Percentiles rank a stretch among this genome's conserved stretches.
phyloP scores from a whole-genome alignment of 2,888 invertebrate genomes.

The Scaptomyza caliginosa region DNA sequence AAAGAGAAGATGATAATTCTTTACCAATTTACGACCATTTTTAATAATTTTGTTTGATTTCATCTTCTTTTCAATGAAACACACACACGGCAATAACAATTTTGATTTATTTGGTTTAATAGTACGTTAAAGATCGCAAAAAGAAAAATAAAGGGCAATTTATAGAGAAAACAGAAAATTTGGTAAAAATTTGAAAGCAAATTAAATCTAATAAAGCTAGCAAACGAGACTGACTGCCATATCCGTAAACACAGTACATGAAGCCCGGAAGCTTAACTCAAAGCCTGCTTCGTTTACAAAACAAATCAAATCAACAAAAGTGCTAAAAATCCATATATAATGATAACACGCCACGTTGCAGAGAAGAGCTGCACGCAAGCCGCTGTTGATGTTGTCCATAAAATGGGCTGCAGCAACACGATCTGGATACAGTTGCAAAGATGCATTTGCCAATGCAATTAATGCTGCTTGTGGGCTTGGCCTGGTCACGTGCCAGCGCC shows the following conservation, averaged over 20 bases:
- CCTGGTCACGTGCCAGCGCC: constrained; percentile 15
- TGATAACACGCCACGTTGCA: constrained; percentile 37
- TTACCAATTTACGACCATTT: constrained; percentile 41
- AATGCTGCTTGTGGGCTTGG: constrained; percentile 13
- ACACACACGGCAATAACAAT: constrained; percentile 14
- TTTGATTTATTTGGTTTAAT: constrained; percentile 4
- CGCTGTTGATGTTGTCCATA: constrained; percentile 7
- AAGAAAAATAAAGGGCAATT: neutral
- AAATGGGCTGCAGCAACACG: constrained; percentile 19
- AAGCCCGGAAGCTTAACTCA: constrained; percentile 6
- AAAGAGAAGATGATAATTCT: neutral
- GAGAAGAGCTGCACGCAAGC: constrained; percentile 51
- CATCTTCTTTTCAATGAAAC: constrained; percentile 37
- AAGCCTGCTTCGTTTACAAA: constrained; percentile 10
- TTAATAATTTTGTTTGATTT: constrained; percentile 26
- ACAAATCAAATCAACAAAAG: neutral
- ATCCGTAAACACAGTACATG: neutral
- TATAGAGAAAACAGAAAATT: constrained; percentile 17
- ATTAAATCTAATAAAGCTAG: constrained; percentile 24
- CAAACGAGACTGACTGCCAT: constrained; percentile 42
- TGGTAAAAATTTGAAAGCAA: constrained; percentile 29
- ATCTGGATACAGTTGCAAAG: constrained; percentile 21
- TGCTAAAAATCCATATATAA: constrained; percentile 5
- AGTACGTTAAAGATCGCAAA: neutral
- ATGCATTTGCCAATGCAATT: constrained; percentile 44